Percentiles rank a stretch among this genome's conserved stretches.
Evolutionary conservation across 2,113 vertebrate genomes (phyloP).

Genomic region (Tragulus kanchil): DNA sequence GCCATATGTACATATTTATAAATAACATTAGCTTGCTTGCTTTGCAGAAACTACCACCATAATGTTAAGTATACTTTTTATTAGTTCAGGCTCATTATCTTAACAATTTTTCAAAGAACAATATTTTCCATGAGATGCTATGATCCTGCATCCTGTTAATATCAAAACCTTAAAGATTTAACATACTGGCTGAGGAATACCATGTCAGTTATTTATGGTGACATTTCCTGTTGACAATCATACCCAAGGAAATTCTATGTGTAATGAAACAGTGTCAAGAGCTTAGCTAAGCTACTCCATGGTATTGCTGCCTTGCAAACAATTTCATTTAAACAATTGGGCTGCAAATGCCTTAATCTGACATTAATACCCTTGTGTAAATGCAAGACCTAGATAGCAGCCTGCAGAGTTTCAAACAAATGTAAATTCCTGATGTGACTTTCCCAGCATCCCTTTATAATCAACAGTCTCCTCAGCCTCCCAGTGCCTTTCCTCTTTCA

Average conservation of each 20-base stretch:
- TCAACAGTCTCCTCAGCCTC: neutral
- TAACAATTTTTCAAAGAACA: constrained; percentile 67
- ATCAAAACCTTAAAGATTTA: neutral
- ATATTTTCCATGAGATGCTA: constrained; percentile 31
- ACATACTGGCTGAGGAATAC: neutral
- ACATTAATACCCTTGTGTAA: neutral
- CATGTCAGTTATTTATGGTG: neutral
- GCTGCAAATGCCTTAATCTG: neutral
- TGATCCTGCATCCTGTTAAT: constrained; percentile 1
- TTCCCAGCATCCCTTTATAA: neutral
- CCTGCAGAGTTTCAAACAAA: neutral
- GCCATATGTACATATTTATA: constrained; percentile 79
- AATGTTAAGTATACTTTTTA: constrained; percentile 78
- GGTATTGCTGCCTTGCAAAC: neutral
- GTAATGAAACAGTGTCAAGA: neutral
- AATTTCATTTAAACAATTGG: neutral
- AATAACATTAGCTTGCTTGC: constrained; percentile 70
- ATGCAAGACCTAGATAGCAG: neutral
- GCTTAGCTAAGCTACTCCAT: neutral
- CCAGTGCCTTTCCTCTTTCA: neutral
- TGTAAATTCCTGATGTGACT: neutral
- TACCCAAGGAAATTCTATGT: neutral
- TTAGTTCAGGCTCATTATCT: constrained; percentile 80
- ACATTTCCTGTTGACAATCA: neutral
- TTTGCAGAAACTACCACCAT: constrained; percentile 69